phyloP scores from a whole-genome alignment of 2,797 vertebrate species.

The Zenarchopterus dispar region DNA sequence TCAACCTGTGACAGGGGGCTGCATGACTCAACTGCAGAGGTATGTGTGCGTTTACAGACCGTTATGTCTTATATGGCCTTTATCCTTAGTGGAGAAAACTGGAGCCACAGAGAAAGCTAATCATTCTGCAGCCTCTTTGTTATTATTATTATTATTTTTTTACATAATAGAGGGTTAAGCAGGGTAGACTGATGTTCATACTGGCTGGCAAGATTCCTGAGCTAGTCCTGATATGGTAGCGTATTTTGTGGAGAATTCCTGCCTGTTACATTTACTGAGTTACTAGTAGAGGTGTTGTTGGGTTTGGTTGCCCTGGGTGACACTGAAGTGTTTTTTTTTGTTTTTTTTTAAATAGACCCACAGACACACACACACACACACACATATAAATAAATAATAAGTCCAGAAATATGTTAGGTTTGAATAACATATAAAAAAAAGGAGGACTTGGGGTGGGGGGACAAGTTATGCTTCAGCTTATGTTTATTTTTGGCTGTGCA shows the following conservation, averaged over 20 bases:
- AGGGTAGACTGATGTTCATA: conserved; percentile 40
- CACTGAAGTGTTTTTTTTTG: not conserved
- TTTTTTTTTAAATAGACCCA: not conserved
- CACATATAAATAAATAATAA: too few species aligned
- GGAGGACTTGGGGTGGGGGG: too few species aligned
- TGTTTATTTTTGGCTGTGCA: too few species aligned
- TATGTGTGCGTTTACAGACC: conserved; percentile 77
- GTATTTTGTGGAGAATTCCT: conserved; percentile 49
- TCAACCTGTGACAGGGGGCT: conserved; percentile 42
- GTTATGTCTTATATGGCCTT: conserved; percentile 65
- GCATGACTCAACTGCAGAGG: conserved; percentile 72
- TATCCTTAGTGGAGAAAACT: conserved; percentile 46
- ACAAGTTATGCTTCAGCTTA: too few species aligned
- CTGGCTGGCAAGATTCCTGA: conserved; percentile 68
- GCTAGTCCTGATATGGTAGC: conserved; percentile 69
- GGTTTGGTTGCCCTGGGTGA: too few species aligned
- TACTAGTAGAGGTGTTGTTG: not conserved
- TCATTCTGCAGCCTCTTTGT: conserved; percentile 53
- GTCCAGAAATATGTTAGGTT: not conserved
- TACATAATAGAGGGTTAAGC: conserved; percentile 34
- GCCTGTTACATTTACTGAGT: conserved; percentile 21
- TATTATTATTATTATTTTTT: conserved; percentile 59
- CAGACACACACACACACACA: too few species aligned
- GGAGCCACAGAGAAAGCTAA: conserved; percentile 62
- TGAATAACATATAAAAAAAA: not conserved